Evolutionary conservation across 2,113 vertebrate genomes (phyloP).

Genomic region (Pluvianellus socialis): DNA sequence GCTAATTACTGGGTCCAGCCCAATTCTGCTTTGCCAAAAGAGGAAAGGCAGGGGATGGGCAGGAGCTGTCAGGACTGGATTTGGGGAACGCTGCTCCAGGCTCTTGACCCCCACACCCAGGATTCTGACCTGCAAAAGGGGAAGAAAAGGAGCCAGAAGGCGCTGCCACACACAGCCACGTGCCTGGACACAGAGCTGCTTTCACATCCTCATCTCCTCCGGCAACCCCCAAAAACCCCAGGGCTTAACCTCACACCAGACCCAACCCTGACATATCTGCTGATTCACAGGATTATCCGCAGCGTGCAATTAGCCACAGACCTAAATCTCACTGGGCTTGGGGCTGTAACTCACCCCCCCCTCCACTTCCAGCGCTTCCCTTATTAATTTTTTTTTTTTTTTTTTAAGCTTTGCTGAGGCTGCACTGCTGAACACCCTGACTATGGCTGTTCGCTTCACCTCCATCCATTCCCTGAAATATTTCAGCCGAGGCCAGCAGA

Average conservation of each 20-base stretch:
- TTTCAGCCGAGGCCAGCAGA: background rate
- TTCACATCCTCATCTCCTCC: constrained; percentile 8
- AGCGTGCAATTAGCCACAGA: background rate
- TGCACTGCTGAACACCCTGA: accelerated
- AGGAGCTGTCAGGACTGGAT: background rate
- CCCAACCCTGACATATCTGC: background rate
- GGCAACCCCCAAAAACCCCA: background rate
- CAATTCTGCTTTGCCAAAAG: background rate
- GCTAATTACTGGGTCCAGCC: background rate
- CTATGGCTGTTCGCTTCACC: background rate
- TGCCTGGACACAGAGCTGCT: background rate
- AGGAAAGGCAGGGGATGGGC: background rate
- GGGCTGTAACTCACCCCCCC: background rate
- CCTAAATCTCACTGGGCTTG: background rate
- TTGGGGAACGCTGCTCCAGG: background rate
- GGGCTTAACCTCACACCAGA: background rate
- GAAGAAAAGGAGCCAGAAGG: background rate
- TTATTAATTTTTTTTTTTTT: background rate
- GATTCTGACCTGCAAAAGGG: background rate
- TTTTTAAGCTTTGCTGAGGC: background rate
- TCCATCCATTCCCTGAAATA: background rate
- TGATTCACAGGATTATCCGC: background rate
- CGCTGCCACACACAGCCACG: background rate
- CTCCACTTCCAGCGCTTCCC: background rate
- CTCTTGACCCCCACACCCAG: background rate